These are phyloP conservation scores for Amphipyra tragopoginis DNA, from an alignment of 2,888 invertebrate species.

Conservation along the genomic window DNA sequence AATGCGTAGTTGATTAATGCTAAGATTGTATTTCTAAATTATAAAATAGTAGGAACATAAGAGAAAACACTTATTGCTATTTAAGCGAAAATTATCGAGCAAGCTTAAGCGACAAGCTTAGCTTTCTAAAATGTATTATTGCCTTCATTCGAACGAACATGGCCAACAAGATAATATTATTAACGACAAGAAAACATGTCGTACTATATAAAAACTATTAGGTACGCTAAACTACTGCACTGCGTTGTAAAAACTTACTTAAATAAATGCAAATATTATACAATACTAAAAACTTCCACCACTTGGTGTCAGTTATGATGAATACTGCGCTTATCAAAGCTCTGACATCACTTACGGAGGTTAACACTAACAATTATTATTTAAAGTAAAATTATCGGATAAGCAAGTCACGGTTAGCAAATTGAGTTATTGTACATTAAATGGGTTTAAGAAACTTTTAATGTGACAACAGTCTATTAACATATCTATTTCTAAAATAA, in stretches of 20 bases:
- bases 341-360: slow-evolving; percentile 58
- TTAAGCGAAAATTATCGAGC: slow-evolving; percentile 32
- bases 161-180: slow-evolving; percentile 21
- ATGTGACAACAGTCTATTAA: slow-evolving; percentile 18
- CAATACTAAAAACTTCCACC: slow-evolving; percentile 40
- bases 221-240: slow-evolving; percentile 1
- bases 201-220: slow-evolving; percentile 9
- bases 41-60: slow-evolving; percentile 55
- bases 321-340: slow-evolving; percentile 58
- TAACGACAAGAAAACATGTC: slow-evolving; percentile 10
- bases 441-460: slow-evolving; percentile 40
- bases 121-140: slow-evolving; percentile 14
- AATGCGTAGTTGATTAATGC: slow-evolving; percentile 4
- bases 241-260: slow-evolving; percentile 16
- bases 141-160: slow-evolving; percentile 12
- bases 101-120: slow-evolving; percentile 45
- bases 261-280: slow-evolving; percentile 48
- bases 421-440: slow-evolving; percentile 39
- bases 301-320: slow-evolving; percentile 31
- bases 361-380: slow-evolving; percentile 56
- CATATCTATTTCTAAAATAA: slow-evolving; percentile 26
- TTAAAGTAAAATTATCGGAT: slow-evolving; percentile 49
- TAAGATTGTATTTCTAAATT: slow-evolving; percentile 6
- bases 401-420: slow-evolving; percentile 50
- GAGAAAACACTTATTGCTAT: slow-evolving; percentile 29